These are phyloP conservation scores for Tyrophagus putrescentiae DNA, from an alignment of 1,140 invertebrate genomes.

Conservation along the genomic window DNA sequence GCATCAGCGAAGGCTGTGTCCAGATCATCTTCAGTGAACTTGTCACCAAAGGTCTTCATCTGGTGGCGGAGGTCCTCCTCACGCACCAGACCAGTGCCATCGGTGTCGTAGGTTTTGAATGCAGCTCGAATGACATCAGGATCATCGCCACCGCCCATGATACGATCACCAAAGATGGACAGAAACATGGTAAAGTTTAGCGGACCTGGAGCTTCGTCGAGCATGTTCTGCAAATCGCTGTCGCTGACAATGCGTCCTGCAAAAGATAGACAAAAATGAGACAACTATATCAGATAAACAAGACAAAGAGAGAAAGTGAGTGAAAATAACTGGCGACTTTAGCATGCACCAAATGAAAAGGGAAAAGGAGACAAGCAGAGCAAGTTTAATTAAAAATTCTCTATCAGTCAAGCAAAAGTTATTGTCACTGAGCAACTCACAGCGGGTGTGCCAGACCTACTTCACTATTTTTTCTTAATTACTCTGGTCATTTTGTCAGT, in stretches of 20 bases:
- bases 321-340: too few species aligned
- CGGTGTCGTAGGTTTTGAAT: conserved; percentile 45
- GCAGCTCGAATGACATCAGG: conserved; percentile 46
- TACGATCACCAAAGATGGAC: conserved; percentile 73
- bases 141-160: conserved; percentile 51
- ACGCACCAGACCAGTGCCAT: conserved; percentile 37
- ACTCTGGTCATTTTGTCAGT: too few species aligned
- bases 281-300: neutral
- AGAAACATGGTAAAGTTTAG: conserved; percentile 90
- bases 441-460: too few species aligned
- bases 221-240: conserved; percentile 78
- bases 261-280: conserved; percentile 13
- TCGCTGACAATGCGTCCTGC: conserved; percentile 56
- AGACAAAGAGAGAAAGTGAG: conserved; percentile 5
- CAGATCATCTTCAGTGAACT: conserved; percentile 38
- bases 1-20: conserved; percentile 89
- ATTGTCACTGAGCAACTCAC: too few species aligned
- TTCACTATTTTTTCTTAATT: too few species aligned
- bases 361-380: too few species aligned
- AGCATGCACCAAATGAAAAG: neutral
- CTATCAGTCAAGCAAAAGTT: too few species aligned
- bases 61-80: conserved; percentile 43
- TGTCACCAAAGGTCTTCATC: conserved; percentile 37
- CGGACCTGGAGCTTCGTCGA: conserved; percentile 70
- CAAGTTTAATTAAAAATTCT: too few species aligned